Conservation (phyloP, 2,888 invertebrate genomes). For the Ochropacha duplaris region DNA sequence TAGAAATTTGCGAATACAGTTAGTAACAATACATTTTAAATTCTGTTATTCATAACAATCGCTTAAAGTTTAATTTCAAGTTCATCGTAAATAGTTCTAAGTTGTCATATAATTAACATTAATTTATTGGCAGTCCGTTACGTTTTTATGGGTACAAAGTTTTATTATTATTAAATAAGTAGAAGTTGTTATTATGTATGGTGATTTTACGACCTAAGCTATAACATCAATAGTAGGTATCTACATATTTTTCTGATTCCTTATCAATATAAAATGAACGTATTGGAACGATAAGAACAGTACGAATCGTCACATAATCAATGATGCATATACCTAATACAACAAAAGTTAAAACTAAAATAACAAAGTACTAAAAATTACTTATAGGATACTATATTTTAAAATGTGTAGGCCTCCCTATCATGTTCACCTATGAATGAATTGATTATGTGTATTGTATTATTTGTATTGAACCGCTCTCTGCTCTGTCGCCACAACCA, state of each 20-base stretch:
- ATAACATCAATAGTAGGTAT: conserved; percentile 11
- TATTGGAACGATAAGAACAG: conserved; percentile 35
- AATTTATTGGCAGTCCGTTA: neutral
- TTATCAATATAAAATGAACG: conserved; percentile 32
- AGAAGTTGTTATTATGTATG: neutral
- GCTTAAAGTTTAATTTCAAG: neutral
- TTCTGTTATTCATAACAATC: no score
- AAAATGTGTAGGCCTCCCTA: conserved; percentile 10
- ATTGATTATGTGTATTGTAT: conserved; percentile 31
- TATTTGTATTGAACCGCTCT: conserved; percentile 14
- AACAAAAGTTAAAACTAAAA: neutral
- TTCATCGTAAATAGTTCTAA: neutral
- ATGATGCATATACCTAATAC: conserved; percentile 28
- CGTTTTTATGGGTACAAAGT: neutral
- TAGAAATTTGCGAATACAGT: neutral
- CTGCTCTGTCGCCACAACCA: conserved; percentile 27
- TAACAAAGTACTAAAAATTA: conserved; percentile 5
- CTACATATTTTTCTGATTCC: conserved; percentile 20
- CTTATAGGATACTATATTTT: conserved; percentile 14
- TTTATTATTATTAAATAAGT: neutral
- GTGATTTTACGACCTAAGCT: conserved; percentile 18
- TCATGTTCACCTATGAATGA: conserved; percentile 40
- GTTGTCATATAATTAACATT: neutral
- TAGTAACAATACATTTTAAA: neutral
- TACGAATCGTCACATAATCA: conserved; percentile 37